Percentiles rank a stretch among this genome's conserved stretches.
Conservation (phyloP, 35 echinoderm and acorn worm species). For the Amphiura filiformis region DNA sequence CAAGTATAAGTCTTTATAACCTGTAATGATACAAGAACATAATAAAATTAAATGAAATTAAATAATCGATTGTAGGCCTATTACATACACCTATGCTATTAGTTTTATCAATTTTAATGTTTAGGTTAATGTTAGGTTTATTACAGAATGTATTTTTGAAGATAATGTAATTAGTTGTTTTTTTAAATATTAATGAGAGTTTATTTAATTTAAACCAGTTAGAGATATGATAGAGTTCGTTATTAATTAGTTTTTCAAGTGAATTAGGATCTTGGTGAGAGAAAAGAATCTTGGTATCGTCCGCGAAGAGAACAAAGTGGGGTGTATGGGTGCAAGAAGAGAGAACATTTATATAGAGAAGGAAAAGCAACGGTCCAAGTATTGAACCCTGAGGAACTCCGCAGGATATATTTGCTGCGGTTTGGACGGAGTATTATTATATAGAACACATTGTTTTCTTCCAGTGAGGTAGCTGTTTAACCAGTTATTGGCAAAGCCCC, state of each 20-base stretch:
- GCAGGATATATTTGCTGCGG: not conserved
- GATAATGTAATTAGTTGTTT: not conserved
- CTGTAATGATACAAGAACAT: too few relatives aligned
- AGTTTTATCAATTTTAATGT: too few relatives aligned
- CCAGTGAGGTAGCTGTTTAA: not conserved
- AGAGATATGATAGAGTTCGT: not conserved
- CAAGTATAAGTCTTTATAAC: too few relatives aligned
- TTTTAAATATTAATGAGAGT: too few relatives aligned
- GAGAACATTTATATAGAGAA: not conserved
- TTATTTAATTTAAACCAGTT: too few relatives aligned
- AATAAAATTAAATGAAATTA: too few relatives aligned
- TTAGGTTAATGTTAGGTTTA: too few relatives aligned
- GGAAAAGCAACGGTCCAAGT: not conserved
- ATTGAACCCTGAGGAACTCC: not conserved
- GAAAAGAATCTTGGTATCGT: not conserved
- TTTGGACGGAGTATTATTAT: not conserved
- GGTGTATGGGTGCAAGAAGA: not conserved
- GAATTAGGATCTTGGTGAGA: not conserved
- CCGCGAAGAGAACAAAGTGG: not conserved
- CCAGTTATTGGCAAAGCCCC: not conserved
- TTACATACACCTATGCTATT: too few relatives aligned
- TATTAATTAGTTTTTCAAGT: not conserved
- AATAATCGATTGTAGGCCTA: too few relatives aligned
- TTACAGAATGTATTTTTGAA: not conserved
- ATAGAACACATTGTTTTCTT: not conserved